Base-by-base conservation (phyloP, 2,113 vertebrate species). In the Oreochromis spilurus region DNA sequence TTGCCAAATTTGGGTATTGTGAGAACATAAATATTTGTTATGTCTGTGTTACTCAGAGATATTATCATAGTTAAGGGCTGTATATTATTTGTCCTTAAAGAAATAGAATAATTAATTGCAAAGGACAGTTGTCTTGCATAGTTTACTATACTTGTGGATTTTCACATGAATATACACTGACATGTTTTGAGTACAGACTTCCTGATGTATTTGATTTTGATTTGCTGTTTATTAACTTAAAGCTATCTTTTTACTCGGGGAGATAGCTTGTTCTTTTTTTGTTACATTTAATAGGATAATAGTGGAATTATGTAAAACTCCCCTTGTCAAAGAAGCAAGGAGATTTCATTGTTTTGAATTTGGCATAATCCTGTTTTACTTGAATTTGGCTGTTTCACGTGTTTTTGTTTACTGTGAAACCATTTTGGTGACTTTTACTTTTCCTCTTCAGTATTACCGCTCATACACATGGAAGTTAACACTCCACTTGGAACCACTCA, bases 341-440 rank as follows among this genome's bases (percentile, higher is more conserved):
- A 83, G 65, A 79, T 89, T 87, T 87, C 17, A 62, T 81, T 78
- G 53, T 91, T 93, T 91, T 91, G 90, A 93, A 93, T 54, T 94
- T 91, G 92, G 93, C 87, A 83, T 91, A 60, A 92, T 96, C 95
- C 96, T 96, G 95, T 95, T 96, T 96, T 96, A 96, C 96, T 97
- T 97, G 96, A 97, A 97, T 91, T 95, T 93, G 89, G 86, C 84
- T 86, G 83, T 91, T 83, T 84, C 45, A 77, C 82, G 21, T 57
- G 4, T 86, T 21, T 72, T 85, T 91, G 62, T 91, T 92, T 91
- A 92, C 94, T 93, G 92, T 95, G 91, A 94, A 93, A 77, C 26
- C 10, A 45, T 84, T 81, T 60, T 85, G 14, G 53, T 77, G 21
- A 43, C 31, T 75, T 86, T 72, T 87, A 54, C 7, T 4, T 45